Percentiles rank a stretch among this genome's conserved stretches.
These are phyloP conservation scores for Strongylocentrotus purpuratus DNA, from an alignment of 35 echinoderm and acorn worm species.

Conservation along the genomic window DNA sequence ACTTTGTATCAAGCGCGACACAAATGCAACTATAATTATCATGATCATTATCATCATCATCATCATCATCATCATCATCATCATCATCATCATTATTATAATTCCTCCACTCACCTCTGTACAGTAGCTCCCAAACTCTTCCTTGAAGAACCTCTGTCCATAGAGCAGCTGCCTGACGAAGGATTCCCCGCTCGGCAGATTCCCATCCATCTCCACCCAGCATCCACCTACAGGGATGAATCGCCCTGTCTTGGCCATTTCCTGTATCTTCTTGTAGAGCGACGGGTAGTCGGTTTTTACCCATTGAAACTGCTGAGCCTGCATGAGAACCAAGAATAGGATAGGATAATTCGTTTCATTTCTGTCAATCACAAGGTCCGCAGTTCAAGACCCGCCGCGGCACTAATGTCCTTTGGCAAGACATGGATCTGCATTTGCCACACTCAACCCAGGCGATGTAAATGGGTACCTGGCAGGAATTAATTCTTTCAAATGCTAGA, in stretches of 20 bases:
- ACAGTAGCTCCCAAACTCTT: constrained; percentile 85
- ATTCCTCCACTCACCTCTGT: constrained; percentile 59
- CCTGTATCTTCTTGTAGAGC: constrained; percentile 67
- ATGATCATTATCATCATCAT: too few species aligned
- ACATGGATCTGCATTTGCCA: too few species aligned
- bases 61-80: too few species aligned
- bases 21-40: too few species aligned
- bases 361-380: too few species aligned
- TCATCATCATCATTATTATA: too few species aligned
- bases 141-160: constrained; percentile 82
- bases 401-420: too few species aligned
- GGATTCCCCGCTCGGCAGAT: constrained; percentile 92
- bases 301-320: constrained; percentile 96
- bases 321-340: background rate
- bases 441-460: too few species aligned
- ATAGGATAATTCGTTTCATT: background rate
- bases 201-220: constrained; percentile 99
- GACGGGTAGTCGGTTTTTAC: constrained; percentile 77
- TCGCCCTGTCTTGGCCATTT: constrained; percentile 63
- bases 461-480: too few species aligned
- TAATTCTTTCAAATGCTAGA: too few species aligned
- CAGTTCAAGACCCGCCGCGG: too few species aligned
- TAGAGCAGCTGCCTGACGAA: constrained; percentile 88
- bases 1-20: too few species aligned
- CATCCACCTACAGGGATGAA: constrained; percentile 93